A percentile compares a stretch with the other conserved stretches of the same genome.
Conservation (phyloP, 2,113 vertebrate species). For the Catagonus wagneri region DNA sequence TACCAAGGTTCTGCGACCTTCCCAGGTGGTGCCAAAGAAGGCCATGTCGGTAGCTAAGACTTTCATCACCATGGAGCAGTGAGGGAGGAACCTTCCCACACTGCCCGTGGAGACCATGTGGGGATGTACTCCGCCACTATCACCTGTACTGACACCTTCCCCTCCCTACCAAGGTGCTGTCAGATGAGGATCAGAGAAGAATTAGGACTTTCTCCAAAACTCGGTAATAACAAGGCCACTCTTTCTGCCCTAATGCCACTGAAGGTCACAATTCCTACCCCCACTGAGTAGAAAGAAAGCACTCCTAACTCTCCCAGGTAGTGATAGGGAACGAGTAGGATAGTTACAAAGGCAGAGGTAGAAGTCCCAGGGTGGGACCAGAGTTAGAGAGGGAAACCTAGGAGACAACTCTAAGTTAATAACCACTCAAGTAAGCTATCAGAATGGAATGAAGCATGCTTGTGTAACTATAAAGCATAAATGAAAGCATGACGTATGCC, state of each 20-base stretch:
- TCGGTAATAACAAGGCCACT: not conserved
- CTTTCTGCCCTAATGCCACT: not conserved
- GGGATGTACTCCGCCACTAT: not conserved
- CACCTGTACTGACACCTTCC: not conserved
- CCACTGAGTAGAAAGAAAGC: not conserved
- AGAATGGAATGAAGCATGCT: no score
- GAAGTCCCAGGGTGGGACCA: no score
- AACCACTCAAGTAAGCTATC: no score
- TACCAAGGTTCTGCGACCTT: not conserved
- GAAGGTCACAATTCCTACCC: not conserved
- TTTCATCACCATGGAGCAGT: not conserved
- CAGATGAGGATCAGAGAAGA: not conserved
- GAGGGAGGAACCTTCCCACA: not conserved
- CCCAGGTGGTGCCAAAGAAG: not conserved
- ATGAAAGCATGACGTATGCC: no score
- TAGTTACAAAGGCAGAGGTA: no score
- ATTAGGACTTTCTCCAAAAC: not conserved
- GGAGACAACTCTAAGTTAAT: no score
- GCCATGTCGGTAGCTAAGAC: not conserved
- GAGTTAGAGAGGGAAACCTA: no score
- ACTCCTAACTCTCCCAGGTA: not conserved
- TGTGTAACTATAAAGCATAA: no score
- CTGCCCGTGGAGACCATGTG: not conserved
- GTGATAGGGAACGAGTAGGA: no score
- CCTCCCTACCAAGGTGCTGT: not conserved